These are phyloP conservation scores for Drosophila ironensis DNA, from an alignment of 1,140 invertebrate species.

Conservation along the genomic window DNA sequence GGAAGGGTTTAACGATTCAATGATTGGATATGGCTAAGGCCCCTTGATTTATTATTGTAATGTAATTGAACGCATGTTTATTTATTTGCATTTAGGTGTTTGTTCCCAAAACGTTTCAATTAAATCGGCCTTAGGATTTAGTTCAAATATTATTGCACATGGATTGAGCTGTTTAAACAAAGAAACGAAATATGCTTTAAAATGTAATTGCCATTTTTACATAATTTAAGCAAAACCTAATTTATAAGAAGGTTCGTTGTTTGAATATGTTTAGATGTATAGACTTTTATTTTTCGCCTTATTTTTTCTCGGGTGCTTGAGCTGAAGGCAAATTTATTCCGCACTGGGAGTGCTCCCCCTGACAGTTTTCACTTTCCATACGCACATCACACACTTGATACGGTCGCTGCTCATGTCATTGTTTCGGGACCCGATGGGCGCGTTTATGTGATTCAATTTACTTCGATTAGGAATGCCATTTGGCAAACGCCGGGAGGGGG, in stretches of 20 bases:
- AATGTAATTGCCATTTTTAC: too few species aligned
- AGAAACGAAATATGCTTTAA: too few species aligned
- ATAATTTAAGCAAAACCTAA: too few species aligned
- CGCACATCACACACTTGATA: conserved; percentile 20
- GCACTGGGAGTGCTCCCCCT: conserved; percentile 16
- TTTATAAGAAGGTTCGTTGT: too few species aligned
- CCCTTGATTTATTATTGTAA: conserved; percentile 44
- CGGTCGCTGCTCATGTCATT: conserved; percentile 19
- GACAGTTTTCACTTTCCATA: conserved; percentile 8
- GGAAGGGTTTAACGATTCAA: conserved; percentile 1
- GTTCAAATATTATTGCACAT: too few species aligned
- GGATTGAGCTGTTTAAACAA: too few species aligned
- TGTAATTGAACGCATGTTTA: conserved; percentile 15
- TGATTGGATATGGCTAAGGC: conserved; percentile 29
- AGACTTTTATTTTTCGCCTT: not conserved
- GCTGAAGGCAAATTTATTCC: conserved; percentile 44
- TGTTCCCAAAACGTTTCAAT: not conserved
- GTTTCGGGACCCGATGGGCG: conserved; percentile 5
- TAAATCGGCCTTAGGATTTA: too few species aligned
- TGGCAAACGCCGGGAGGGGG: conserved; percentile 1
- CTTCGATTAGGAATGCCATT: conserved; percentile 74
- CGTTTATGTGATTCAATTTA: conserved; percentile 74
- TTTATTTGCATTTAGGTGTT: conserved; percentile 13
- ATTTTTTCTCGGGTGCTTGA: conserved; percentile 12
- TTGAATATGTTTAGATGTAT: too few species aligned